phyloP scores from a whole-genome alignment of 2,797 vertebrate genomes.

The Philypnodon macrostomus region DNA sequence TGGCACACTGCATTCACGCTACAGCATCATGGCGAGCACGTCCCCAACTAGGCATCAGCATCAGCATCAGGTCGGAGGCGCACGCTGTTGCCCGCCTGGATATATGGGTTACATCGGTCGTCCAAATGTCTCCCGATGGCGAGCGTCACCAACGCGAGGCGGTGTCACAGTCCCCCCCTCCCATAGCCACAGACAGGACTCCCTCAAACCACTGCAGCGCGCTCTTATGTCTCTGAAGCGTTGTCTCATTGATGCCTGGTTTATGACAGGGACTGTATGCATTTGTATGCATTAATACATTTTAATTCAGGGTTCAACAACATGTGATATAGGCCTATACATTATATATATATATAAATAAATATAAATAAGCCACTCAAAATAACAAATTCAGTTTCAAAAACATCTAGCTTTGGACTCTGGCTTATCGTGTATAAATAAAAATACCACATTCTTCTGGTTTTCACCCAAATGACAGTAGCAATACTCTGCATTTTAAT shows the following conservation, averaged over 20 bases:
- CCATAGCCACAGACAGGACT: conserved; percentile 22
- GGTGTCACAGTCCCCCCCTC: conserved; percentile 45
- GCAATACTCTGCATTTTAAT: conserved; percentile 69
- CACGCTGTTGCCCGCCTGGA: conserved; percentile 44
- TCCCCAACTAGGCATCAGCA: conserved; percentile 28
- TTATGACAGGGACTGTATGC: too few relatives aligned
- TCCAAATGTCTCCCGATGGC: conserved; percentile 66
- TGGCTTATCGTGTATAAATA: too few relatives aligned
- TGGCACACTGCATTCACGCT: conserved; percentile 13
- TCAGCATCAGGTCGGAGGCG: conserved; percentile 25
- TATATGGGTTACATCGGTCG: conserved; percentile 58
- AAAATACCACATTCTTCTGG: too few relatives aligned
- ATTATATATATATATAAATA: too few relatives aligned
- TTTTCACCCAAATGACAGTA: conserved; percentile 11
- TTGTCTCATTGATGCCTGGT: background rate
- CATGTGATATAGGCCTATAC: too few relatives aligned
- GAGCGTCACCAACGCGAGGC: conserved; percentile 67
- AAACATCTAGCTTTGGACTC: too few relatives aligned
- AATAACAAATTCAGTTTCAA: too few relatives aligned
- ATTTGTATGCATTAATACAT: too few relatives aligned
- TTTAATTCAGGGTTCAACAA: too few relatives aligned
- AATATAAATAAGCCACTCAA: too few relatives aligned
- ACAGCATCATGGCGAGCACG: conserved; percentile 25
- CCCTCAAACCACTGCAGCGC: conserved; percentile 11
- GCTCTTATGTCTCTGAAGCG: background rate